Conservation (phyloP, 2,888 invertebrate species). For the Yponomeuta malinellus region DNA sequence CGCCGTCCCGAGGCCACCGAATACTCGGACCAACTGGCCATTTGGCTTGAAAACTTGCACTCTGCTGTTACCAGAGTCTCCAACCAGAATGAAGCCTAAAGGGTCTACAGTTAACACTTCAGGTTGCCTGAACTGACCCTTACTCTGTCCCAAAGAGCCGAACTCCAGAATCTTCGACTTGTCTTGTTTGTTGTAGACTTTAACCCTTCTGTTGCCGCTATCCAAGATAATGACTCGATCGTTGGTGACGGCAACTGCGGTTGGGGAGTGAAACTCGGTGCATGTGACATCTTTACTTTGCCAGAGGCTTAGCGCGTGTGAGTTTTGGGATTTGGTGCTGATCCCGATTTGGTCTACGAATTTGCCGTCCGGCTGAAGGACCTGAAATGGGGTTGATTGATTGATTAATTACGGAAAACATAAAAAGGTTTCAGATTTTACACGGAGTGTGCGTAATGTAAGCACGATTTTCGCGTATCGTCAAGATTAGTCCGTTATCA, state of each 20-base stretch:
- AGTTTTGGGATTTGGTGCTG: conserved; percentile 44
- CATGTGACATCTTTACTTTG: conserved; percentile 46
- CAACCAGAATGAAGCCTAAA: conserved; percentile 84
- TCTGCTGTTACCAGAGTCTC: conserved; percentile 85
- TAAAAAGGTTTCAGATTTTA: no score
- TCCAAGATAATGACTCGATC: conserved; percentile 78
- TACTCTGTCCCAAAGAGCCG: conserved; percentile 79
- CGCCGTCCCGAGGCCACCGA: conserved; percentile 72
- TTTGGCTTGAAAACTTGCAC: conserved; percentile 84
- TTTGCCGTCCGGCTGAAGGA: conserved; percentile 75
- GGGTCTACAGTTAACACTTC: conserved; percentile 84
- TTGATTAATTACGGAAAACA: no score
- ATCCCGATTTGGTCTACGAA: conserved; percentile 78
- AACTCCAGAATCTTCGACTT: conserved; percentile 77
- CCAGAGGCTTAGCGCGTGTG: conserved; percentile 47
- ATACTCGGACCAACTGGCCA: conserved; percentile 80
- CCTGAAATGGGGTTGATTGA: conserved; percentile 32
- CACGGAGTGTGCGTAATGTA: no score
- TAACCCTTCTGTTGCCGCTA: conserved; percentile 82
- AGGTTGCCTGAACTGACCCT: conserved; percentile 83
- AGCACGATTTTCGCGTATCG: no score
- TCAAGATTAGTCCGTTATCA: no score
- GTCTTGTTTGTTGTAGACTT: conserved; percentile 70
- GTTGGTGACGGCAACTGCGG: conserved; percentile 79
- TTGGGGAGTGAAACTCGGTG: conserved; percentile 81